phyloP scores from a whole-genome alignment of 2,888 invertebrate species.

The Heliothis peltigera region DNA sequence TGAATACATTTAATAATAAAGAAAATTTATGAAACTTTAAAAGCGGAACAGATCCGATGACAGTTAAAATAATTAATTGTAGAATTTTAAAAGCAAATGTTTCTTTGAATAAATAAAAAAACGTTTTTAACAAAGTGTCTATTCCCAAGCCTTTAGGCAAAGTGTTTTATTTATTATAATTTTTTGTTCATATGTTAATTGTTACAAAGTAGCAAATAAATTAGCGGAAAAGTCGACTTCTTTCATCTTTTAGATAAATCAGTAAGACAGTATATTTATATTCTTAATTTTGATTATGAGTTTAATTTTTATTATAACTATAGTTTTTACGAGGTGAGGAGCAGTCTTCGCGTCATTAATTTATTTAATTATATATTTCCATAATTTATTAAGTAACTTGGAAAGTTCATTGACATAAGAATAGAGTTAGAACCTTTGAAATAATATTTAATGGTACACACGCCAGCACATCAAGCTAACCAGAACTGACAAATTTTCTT shows the following conservation, averaged over 20 bases:
- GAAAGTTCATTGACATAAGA: constrained; percentile 13
- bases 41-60: no score
- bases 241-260: constrained; percentile 49
- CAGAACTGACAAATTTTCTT: no score
- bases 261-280: constrained; percentile 28
- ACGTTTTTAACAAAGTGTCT: not conserved
- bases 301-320: constrained; percentile 5
- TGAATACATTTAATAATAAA: no score
- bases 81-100: no score
- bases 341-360: constrained; percentile 13
- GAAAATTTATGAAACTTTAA: no score
- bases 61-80: no score
- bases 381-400: constrained; percentile 7
- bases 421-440: not conserved
- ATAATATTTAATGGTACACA: no score
- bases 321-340: constrained; percentile 12
- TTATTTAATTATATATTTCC: constrained; percentile 12
- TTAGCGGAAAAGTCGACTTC: constrained; percentile 42
- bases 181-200: constrained; percentile 44
- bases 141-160: constrained; percentile 35
- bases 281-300: constrained; percentile 25
- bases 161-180: constrained; percentile 35
- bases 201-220: constrained; percentile 52
- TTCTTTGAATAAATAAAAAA: no score
- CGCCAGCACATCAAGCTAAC: no score